These are phyloP conservation scores for Thamnophis elegans DNA, from an alignment of 2,797 vertebrate species.

Conservation along the genomic window DNA sequence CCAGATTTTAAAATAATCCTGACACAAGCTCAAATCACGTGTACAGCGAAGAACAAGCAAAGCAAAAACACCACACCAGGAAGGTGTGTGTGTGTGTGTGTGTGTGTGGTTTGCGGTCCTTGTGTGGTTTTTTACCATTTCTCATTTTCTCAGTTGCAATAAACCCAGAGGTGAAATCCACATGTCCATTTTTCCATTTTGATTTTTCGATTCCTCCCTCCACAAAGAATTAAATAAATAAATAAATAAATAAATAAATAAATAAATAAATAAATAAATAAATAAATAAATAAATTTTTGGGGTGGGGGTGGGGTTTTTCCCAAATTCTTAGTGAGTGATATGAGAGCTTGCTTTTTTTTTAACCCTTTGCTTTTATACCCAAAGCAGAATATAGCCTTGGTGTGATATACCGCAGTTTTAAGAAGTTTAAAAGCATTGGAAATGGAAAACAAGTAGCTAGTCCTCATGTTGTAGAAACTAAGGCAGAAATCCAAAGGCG, in stretches of 20 bases:
- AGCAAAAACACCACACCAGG: background rate
- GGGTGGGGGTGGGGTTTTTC: no score
- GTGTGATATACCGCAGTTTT: background rate
- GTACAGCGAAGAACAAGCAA: background rate
- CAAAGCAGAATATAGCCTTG: background rate
- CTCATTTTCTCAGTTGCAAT: background rate
- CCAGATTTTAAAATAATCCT: conserved; percentile 6
- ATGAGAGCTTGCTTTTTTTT: background rate
- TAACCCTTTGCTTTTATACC: background rate
- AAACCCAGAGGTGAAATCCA: background rate
- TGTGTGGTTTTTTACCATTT: background rate
- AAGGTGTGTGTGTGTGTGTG: no score
- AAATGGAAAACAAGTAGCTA: background rate
- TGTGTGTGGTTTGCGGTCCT: background rate
- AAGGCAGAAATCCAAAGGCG: background rate
- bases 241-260: no score
- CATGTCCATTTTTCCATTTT: background rate
- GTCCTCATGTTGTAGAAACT: background rate
- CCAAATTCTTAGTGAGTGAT: background rate
- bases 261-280: no score
- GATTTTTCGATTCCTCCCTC: background rate
- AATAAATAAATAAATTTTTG: no score
- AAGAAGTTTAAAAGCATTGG: background rate
- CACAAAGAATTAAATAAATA: no score
- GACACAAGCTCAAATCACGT: background rate